These are phyloP conservation scores for Agelas oroides DNA, from an alignment of 37 sponge, comb jelly and placozoan genomes.

Conservation along the genomic window DNA sequence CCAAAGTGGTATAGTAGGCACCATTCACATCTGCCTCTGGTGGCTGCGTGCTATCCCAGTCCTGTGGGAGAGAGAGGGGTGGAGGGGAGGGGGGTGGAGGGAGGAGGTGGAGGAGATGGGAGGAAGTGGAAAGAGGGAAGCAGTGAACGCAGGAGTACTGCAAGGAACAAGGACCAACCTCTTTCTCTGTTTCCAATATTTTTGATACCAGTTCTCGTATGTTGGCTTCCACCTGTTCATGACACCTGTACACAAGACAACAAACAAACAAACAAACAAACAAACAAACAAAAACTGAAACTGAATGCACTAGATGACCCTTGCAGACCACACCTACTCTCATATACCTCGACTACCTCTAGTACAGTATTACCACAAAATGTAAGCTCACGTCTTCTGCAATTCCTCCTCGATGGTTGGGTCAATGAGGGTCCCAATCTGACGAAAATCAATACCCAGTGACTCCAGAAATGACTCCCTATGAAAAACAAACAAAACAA, in stretches of 20 bases:
- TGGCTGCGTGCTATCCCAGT: constrained; percentile 47
- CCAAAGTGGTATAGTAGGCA: constrained; percentile 62
- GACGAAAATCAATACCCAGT: constrained; percentile 53
- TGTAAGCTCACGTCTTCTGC: constrained; percentile 50
- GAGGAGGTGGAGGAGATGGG: neutral
- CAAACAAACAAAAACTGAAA: no score
- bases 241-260: constrained; percentile 33
- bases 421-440: constrained; percentile 59
- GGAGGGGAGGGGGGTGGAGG: neutral
- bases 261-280: no score
- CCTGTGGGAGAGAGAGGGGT: constrained; percentile 10
- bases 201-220: constrained; percentile 45
- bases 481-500: neutral
- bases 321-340: no score
- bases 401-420: constrained; percentile 53
- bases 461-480: constrained; percentile 55
- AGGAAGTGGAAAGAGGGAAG: neutral
- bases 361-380: no score
- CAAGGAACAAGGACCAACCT: constrained; percentile 7
- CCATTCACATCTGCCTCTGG: constrained; percentile 66
- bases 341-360: no score
- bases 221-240: constrained; percentile 57
- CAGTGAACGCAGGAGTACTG: neutral
- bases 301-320: no score
- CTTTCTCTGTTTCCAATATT: constrained; percentile 59